Evolutionary conservation across 2,113 vertebrate genomes (phyloP).

Genomic region (rabbit (Oryctolagus cuniculus)): DNA sequence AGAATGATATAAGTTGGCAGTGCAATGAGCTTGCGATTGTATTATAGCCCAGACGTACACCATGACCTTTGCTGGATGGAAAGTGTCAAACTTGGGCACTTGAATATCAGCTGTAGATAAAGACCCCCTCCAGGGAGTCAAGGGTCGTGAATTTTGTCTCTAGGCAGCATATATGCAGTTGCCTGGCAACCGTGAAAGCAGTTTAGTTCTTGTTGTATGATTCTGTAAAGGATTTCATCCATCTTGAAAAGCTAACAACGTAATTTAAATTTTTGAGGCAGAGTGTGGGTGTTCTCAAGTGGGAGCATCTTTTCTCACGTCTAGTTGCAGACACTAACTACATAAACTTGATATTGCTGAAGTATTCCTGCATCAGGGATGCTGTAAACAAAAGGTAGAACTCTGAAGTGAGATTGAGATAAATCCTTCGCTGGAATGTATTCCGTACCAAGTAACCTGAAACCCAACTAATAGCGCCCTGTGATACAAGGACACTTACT

Average conservation of each 20-base stretch:
- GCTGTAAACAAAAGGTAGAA: slow-evolving; percentile 63
- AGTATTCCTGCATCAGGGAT: slow-evolving; percentile 27
- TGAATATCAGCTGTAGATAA: slow-evolving; percentile 63
- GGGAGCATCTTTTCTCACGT: slow-evolving; percentile 71
- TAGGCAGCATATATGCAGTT: slow-evolving; percentile 78
- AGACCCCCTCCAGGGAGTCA: slow-evolving; percentile 55
- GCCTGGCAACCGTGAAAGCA: slow-evolving; percentile 77
- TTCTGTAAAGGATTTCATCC: slow-evolving; percentile 78
- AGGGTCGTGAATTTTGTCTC: slow-evolving; percentile 82
- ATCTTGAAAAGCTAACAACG: slow-evolving; percentile 77
- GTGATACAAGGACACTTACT: background rate
- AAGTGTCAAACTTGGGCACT: slow-evolving; percentile 72
- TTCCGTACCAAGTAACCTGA: slow-evolving; percentile 42
- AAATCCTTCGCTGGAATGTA: slow-evolving; percentile 8
- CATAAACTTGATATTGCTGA: slow-evolving; percentile 61
- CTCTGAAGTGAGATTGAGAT: slow-evolving; percentile 14
- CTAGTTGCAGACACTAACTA: slow-evolving; percentile 60
- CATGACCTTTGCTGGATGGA: slow-evolving; percentile 69
- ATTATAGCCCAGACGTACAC: slow-evolving; percentile 16
- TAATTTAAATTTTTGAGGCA: slow-evolving; percentile 78
- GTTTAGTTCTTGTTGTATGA: slow-evolving; percentile 73
- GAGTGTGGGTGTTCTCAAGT: slow-evolving; percentile 75
- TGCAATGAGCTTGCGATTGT: slow-evolving; percentile 58
- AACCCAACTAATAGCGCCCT: background rate
- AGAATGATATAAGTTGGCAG: slow-evolving; percentile 65